phyloP scores from a whole-genome alignment of 1,140 invertebrate species.

The Sitobion miscanthi region DNA sequence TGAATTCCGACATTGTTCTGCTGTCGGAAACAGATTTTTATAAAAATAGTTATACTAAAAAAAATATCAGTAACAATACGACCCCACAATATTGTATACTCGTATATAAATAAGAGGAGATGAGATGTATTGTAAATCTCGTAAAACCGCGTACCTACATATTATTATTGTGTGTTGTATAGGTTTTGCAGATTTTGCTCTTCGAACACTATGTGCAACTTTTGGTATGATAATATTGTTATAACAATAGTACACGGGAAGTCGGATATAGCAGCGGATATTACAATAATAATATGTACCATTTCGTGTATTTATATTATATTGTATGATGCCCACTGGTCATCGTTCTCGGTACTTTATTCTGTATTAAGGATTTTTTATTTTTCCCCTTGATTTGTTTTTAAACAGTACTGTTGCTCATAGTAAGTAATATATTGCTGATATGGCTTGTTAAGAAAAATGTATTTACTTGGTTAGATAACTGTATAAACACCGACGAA shows the following conservation, averaged over 20 bases:
- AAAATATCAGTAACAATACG: background rate
- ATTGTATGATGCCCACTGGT: too few species aligned
- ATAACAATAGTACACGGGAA: background rate
- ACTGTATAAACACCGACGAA: too few species aligned
- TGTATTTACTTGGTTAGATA: too few species aligned
- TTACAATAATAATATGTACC: background rate
- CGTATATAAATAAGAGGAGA: background rate
- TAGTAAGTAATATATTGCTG: too few species aligned
- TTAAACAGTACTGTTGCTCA: too few species aligned
- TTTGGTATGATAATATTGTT: background rate
- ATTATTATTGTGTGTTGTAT: background rate
- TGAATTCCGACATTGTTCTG: background rate
- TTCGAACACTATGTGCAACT: background rate
- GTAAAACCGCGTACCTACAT: background rate
- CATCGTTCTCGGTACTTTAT: too few species aligned
- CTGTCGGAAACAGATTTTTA: background rate
- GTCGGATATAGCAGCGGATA: background rate
- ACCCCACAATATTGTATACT: too few species aligned
- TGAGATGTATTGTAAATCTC: background rate
- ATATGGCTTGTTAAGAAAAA: too few species aligned
- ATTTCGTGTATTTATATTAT: too few species aligned
- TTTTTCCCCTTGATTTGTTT: too few species aligned
- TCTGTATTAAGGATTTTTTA: too few species aligned
- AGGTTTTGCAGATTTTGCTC: background rate
- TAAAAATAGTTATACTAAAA: too few species aligned